Conservation (phyloP, 2,797 vertebrate species). For the Adrianichthys oophorus region DNA sequence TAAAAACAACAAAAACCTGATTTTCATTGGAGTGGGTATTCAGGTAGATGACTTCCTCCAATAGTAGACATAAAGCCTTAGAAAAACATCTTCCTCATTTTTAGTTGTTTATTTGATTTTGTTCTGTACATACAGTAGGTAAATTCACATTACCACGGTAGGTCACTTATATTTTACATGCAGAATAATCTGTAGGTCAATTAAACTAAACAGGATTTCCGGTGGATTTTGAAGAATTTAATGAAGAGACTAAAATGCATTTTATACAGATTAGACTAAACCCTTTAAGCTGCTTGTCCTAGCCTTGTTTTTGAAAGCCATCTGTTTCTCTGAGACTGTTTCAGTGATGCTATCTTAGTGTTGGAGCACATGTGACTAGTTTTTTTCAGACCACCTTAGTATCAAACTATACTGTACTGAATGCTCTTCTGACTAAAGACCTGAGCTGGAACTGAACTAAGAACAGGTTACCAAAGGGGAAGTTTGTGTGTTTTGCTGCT, state of each 20-base stretch:
- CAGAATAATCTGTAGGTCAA: constrained; percentile 64
- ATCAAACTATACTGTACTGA: neutral
- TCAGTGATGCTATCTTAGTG: constrained; percentile 46
- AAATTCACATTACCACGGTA: constrained; percentile 27
- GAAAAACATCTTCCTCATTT: neutral
- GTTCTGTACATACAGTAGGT: constrained; percentile 14
- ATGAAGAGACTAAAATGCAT: constrained; percentile 70
- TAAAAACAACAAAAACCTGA: no score
- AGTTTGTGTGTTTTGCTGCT: no score
- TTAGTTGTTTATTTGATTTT: neutral
- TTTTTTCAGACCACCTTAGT: constrained; percentile 11
- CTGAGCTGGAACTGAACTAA: no score
- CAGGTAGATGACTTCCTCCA: no score
- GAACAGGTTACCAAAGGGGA: no score
- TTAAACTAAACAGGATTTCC: constrained; percentile 74
- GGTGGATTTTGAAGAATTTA: constrained; percentile 66
- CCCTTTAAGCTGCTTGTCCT: constrained; percentile 74
- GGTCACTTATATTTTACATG: constrained; percentile 66
- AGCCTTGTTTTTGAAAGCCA: constrained; percentile 63
- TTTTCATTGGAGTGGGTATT: no score
- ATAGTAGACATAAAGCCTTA: no score
- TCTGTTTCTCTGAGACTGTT: constrained; percentile 47
- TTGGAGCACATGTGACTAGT: constrained; percentile 17
- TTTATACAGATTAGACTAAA: constrained; percentile 78
- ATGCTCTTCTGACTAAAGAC: neutral